These are phyloP conservation scores for Gallinago nigripennis DNA, from an alignment of 2,797 vertebrate species.

Conservation along the genomic window DNA sequence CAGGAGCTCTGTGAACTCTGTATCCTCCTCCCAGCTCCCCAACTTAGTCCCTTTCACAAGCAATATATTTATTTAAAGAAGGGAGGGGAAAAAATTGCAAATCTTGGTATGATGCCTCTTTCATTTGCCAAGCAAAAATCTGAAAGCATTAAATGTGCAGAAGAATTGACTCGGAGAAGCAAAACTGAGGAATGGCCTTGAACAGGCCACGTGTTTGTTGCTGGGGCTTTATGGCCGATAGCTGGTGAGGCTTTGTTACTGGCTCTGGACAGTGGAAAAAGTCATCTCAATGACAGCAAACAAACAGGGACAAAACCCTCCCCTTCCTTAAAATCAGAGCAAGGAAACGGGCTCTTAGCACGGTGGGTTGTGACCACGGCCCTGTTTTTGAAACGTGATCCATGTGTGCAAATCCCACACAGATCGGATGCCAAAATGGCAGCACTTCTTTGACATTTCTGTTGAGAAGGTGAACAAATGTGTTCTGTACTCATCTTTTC, in stretches of 20 bases:
- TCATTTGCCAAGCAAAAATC: not conserved
- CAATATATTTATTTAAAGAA: not conserved
- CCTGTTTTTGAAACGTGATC: not conserved
- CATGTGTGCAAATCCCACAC: not conserved
- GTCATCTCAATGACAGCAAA: not conserved
- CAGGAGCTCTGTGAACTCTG: too few species aligned
- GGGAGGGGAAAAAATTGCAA: rapidly evolving
- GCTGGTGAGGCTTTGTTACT: not conserved
- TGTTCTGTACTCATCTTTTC: not conserved
- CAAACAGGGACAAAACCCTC: not conserved
- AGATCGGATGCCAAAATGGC: not conserved
- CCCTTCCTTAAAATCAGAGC: not conserved
- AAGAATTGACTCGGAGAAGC: not conserved
- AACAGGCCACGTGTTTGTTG: not conserved
- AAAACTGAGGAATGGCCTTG: not conserved
- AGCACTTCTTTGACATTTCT: not conserved
- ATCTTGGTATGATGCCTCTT: not conserved
- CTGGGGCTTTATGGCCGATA: not conserved
- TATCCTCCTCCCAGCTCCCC: not conserved
- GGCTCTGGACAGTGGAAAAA: not conserved
- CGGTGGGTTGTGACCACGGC: not conserved
- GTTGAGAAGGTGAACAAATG: constrained; percentile 13
- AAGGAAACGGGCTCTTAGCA: not conserved
- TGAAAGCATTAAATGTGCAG: not conserved
- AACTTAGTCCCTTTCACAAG: not conserved